These are phyloP conservation scores for Oryzias melastigma DNA, from an alignment of 2,113 vertebrate species.

Conservation along the genomic window DNA sequence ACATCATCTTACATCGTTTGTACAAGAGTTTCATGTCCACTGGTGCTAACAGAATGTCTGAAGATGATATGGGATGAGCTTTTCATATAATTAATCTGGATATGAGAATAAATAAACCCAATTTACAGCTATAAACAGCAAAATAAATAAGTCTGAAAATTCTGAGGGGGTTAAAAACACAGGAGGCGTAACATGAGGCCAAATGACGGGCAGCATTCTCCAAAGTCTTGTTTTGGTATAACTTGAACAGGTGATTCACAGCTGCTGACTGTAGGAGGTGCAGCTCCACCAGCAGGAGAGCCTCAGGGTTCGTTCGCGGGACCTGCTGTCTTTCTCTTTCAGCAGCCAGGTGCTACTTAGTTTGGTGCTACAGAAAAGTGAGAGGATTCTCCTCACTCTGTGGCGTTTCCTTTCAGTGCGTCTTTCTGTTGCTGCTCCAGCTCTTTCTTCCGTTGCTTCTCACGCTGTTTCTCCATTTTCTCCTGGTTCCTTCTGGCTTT, in stretches of 20 bases:
- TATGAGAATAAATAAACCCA: constrained; percentile 71
- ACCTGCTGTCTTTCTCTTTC: constrained; percentile 38
- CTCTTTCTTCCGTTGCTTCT: constrained; percentile 84
- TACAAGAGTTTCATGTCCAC: constrained; percentile 47
- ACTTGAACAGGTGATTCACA: constrained; percentile 34
- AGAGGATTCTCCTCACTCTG: constrained; percentile 51
- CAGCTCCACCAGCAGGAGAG: constrained; percentile 35
- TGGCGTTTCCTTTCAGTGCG: constrained; percentile 56
- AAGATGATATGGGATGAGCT: constrained; percentile 26
- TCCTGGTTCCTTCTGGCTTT: constrained; percentile 87
- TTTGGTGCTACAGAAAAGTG: constrained; percentile 44
- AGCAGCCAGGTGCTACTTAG: constrained; percentile 41
- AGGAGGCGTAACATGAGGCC: constrained; percentile 34
- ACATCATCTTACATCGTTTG: constrained; percentile 56
- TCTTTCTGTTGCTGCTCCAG: constrained; percentile 84
- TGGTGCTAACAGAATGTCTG: constrained; percentile 33
- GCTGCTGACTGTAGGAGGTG: constrained; percentile 23
- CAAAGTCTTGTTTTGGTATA: constrained; percentile 61
- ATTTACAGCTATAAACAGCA: constrained; percentile 54
- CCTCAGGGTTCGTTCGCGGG: constrained; percentile 39
- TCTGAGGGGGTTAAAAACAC: constrained; percentile 22
- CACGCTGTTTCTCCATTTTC: constrained; percentile 89
- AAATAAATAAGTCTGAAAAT: constrained; percentile 58
- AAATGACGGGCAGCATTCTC: constrained; percentile 41
- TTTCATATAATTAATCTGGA: constrained; percentile 42